A percentile compares a stretch with the other conserved stretches of the same genome.
phyloP scores from a whole-genome alignment of 2,113 vertebrate genomes.

The Progne subis region DNA sequence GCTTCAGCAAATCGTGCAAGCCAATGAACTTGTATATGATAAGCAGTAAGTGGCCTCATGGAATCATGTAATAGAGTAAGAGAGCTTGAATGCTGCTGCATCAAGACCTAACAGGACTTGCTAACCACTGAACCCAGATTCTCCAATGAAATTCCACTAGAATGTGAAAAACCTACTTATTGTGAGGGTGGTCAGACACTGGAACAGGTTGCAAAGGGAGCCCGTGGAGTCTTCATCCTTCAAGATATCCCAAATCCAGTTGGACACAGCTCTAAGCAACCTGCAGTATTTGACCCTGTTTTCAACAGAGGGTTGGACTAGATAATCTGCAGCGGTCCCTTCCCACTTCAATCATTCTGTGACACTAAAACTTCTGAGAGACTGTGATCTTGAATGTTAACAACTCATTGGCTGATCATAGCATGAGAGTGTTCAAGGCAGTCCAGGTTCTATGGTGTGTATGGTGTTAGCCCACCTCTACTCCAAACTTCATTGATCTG shows the following conservation, averaged over 20 bases:
- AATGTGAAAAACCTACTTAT: not conserved
- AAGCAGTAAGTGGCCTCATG: not conserved
- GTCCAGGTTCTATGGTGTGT: not conserved
- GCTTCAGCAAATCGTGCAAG: not conserved
- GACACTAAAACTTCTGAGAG: not conserved
- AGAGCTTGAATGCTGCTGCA: not conserved
- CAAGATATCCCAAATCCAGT: not conserved
- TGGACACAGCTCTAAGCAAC: not conserved
- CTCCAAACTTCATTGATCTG: not conserved
- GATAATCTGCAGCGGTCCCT: not conserved
- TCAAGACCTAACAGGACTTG: not conserved
- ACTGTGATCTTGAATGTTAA: not conserved
- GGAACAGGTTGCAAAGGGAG: not conserved
- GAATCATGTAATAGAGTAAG: not conserved
- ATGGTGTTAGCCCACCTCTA: not conserved
- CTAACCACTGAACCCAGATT: not conserved
- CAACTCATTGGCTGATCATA: not conserved
- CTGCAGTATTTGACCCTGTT: not conserved
- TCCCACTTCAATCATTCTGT: not conserved
- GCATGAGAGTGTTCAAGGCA: not conserved
- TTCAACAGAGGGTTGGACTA: not conserved
- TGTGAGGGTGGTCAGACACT: not conserved
- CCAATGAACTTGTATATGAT: not conserved
- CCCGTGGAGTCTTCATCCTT: not conserved
- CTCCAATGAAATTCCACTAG: not conserved